Conservation (phyloP, 1,140 invertebrate genomes). For the Bombus sylvicola region DNA sequence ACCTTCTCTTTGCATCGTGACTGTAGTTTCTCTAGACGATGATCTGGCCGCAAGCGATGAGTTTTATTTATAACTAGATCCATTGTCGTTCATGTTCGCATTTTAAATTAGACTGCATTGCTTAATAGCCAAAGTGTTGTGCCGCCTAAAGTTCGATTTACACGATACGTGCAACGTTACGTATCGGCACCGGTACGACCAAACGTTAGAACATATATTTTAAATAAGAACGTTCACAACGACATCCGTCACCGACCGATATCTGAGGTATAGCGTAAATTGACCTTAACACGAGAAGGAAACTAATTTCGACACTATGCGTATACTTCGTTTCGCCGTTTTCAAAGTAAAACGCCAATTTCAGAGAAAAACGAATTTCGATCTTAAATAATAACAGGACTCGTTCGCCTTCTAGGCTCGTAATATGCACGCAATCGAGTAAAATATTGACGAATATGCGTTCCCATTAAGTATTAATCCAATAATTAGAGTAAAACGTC, state of each 20-base stretch:
- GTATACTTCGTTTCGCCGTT: not conserved
- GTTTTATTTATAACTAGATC: conserved; percentile 76
- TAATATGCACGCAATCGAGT: not conserved
- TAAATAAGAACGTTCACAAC: too few relatives aligned
- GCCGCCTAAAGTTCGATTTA: too few relatives aligned
- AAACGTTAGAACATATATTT: too few relatives aligned
- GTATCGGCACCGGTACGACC: too few relatives aligned
- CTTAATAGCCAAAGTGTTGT: conserved; percentile 60
- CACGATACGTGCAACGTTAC: not conserved
- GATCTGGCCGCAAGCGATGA: conserved; percentile 75
- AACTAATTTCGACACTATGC: not conserved
- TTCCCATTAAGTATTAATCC: not conserved
- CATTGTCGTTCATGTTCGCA: conserved; percentile 54
- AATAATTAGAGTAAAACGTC: not conserved
- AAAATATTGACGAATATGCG: not conserved
- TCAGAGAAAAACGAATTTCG: not conserved
- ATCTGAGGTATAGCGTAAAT: too few relatives aligned
- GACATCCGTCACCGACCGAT: too few relatives aligned
- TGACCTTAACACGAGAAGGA: not conserved
- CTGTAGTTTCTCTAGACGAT: conserved; percentile 37
- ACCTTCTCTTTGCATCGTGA: not conserved
- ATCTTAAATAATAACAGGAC: not conserved
- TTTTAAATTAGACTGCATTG: conserved; percentile 49
- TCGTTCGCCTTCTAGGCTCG: too few relatives aligned
- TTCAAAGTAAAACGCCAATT: not conserved